A percentile compares a stretch with the other conserved stretches of the same genome.
These are phyloP conservation scores for Euplagia quadripunctaria DNA, from an alignment of 2,888 invertebrate species.

Conservation along the genomic window DNA sequence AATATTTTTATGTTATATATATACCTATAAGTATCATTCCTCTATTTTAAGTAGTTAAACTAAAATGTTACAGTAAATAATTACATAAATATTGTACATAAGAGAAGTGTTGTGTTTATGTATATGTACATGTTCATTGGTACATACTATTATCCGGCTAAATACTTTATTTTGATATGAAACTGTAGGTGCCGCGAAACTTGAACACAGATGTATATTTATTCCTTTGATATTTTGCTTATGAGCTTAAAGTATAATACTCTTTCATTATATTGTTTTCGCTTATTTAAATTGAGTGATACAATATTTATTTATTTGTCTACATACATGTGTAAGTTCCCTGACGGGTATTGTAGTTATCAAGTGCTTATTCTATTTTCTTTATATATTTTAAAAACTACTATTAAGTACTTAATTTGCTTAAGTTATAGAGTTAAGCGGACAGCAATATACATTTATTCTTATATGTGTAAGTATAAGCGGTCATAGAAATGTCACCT, in stretches of 20 bases:
- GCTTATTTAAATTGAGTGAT: background rate
- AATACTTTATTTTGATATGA: constrained; percentile 3
- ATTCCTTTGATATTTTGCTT: background rate
- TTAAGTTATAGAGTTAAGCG: too few relatives aligned
- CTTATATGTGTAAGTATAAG: too few relatives aligned
- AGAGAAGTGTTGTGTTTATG: constrained; percentile 49
- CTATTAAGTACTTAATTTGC: too few relatives aligned
- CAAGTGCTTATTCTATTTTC: too few relatives aligned
- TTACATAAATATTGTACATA: constrained; percentile 54
- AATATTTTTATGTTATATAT: constrained; percentile 58
- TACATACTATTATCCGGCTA: background rate
- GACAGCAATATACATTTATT: too few relatives aligned
- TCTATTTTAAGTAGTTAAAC: constrained; percentile 40
- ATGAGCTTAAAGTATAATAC: background rate
- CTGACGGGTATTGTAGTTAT: too few relatives aligned
- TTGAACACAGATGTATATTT: background rate
- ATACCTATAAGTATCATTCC: constrained; percentile 40
- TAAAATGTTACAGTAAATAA: constrained; percentile 48
- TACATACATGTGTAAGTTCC: too few relatives aligned
- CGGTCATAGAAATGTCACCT: too few relatives aligned
- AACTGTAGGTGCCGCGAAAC: background rate
- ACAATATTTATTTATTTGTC: background rate
- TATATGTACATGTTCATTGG: constrained; percentile 3
- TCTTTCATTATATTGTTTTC: background rate
- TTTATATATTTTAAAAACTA: too few relatives aligned